These are phyloP conservation scores for Phoenoteleia sp. DNA, from an alignment of 2,888 invertebrate genomes.

Conservation along the genomic window DNA sequence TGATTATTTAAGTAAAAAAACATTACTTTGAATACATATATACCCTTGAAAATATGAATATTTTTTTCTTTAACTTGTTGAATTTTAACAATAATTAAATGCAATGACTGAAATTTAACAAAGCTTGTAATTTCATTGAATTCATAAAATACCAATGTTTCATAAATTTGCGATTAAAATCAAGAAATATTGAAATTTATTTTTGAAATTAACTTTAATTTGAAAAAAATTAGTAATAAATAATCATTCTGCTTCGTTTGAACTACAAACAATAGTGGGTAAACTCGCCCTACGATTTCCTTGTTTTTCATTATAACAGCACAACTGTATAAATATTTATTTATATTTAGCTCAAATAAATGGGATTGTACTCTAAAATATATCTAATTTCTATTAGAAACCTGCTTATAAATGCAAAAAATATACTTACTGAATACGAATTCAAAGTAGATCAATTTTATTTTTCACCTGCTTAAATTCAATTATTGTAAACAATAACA, in stretches of 20 bases:
- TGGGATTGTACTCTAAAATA: neutral
- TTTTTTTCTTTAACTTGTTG: too few relatives aligned
- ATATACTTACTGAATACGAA: neutral
- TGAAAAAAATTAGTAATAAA: neutral
- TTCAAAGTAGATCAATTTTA: too few relatives aligned
- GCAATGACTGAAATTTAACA: too few relatives aligned
- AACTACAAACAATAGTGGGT: neutral
- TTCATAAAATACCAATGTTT: too few relatives aligned
- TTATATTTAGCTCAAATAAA: neutral
- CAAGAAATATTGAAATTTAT: too few relatives aligned
- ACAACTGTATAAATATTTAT: neutral
- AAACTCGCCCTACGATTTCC: neutral
- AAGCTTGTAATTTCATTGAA: too few relatives aligned
- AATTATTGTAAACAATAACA: neutral
- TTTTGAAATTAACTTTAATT: neutral
- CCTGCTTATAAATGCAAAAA: neutral
- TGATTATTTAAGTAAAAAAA: neutral
- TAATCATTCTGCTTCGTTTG: neutral
- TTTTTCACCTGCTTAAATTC: neutral
- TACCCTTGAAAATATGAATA: too few relatives aligned
- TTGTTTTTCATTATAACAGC: neutral
- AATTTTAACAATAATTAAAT: too few relatives aligned
- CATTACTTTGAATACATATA: too few relatives aligned
- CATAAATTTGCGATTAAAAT: too few relatives aligned
- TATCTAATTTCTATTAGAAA: neutral